Evolutionary conservation across 2,113 vertebrate genomes (phyloP), one percentile per base, ranked within the genome.

Genomic region (Phrynocephalus versicolor): DNA sequence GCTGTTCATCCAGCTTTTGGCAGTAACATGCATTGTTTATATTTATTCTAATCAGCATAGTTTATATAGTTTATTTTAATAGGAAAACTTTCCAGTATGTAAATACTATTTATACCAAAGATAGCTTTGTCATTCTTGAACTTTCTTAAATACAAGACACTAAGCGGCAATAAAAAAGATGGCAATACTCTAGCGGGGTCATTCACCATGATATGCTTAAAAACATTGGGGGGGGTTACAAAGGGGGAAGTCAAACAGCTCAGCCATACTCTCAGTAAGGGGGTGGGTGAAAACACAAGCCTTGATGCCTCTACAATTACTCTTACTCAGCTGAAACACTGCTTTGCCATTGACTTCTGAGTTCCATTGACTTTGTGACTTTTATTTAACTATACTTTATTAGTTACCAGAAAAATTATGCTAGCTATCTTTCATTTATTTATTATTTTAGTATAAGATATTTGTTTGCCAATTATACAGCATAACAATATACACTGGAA

Each of bases 361-460:
- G 45, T 51, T 51, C 5, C 62, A n/a, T 37, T 21, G 57, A 51
- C 45, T 83, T 10, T 7, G 0, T 39, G 84, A 77, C 7, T 62
- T 13, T 77, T 71, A 77, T 15, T 2, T 83, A 83, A 45, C 15
- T 25, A n/a, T 8, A 81, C 12, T 1, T 0, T 65, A n/a, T 6
- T 62, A 45, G 30, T 1, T 37, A 71, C 1, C 16, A 72, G 1
- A 86, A 12, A 55, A 25, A 81, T 13, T 57, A 25, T 33, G n/a
- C n/a, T 84, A 13, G 10, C 60, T 8, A 0, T 64, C 51, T 69
- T 10, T 87, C 84, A 64, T 35, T 41, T 62, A 55, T 27, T 57
- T 7, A 69, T 85, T 51, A 25, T 7, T 77, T 85, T 51, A 25
- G 41, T 6, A 62, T 39, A 88, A 88, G 84, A 12, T 33, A 87